These are phyloP conservation scores for Arion vulgaris DNA, from an alignment of 1,140 invertebrate genomes.

Conservation along the genomic window DNA sequence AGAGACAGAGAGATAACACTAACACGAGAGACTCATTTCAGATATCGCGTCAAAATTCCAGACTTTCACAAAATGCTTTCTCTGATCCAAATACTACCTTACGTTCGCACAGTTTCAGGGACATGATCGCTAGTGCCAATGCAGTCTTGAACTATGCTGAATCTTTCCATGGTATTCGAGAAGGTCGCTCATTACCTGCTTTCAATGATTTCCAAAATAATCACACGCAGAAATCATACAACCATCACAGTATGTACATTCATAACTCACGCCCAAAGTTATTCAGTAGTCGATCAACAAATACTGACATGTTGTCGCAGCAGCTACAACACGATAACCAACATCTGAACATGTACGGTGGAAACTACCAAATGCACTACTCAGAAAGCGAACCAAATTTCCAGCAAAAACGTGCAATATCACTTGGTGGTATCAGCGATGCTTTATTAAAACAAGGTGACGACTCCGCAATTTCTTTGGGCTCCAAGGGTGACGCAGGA, in stretches of 20 bases:
- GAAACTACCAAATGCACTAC: conserved; percentile 39
- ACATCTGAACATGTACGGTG: not conserved
- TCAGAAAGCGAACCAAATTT: conserved; percentile 56
- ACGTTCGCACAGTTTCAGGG: conserved; percentile 62
- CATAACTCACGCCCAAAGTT: not conserved
- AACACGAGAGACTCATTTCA: conserved; percentile 40
- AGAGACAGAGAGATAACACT: conserved; percentile 47
- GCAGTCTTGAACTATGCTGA: conserved; percentile 58
- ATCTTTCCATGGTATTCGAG: conserved; percentile 51
- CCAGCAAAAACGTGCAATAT: conserved; percentile 49
- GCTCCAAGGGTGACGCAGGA: conserved; percentile 58
- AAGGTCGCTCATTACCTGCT: conserved; percentile 6
- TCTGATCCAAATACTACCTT: conserved; percentile 63
- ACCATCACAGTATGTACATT: conserved; percentile 19
- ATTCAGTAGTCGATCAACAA: conserved; percentile 4
- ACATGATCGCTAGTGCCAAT: conserved; percentile 48
- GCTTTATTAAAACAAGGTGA: conserved; percentile 54
- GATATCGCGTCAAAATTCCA: conserved; percentile 8
- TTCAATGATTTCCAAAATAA: conserved; percentile 2
- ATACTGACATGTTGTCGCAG: not conserved
- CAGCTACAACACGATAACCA: not conserved
- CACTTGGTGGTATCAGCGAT: conserved; percentile 53
- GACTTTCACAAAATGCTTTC: conserved; percentile 41
- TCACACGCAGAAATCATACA: conserved; percentile 2
- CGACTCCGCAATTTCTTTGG: conserved; percentile 66